Evolutionary conservation across 2,888 invertebrate genomes (phyloP).

Genomic region (Agrochola circellaris): DNA sequence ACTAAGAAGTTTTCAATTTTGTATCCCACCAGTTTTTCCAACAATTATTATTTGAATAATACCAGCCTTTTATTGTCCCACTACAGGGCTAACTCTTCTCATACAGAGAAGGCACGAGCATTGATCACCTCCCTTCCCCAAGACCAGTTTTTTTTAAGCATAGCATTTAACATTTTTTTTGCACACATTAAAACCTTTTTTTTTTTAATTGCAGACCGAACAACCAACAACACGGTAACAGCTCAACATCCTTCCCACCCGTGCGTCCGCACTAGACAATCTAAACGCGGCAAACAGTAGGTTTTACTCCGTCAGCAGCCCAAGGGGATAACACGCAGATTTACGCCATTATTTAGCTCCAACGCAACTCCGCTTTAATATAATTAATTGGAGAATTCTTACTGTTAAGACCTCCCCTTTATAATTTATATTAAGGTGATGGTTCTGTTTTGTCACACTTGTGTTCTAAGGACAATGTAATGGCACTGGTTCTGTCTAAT

Average conservation of each 20-base stretch:
- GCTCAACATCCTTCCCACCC: background rate
- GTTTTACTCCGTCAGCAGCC: slow-evolving; percentile 71
- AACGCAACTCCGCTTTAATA: slow-evolving; percentile 72
- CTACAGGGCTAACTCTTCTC: background rate
- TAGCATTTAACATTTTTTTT: too few relatives aligned
- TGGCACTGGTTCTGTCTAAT: slow-evolving; percentile 9
- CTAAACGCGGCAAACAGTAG: slow-evolving; percentile 69
- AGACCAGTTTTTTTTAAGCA: background rate
- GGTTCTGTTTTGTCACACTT: slow-evolving; percentile 25
- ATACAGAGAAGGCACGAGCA: background rate
- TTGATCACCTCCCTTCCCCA: background rate
- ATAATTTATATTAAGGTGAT: slow-evolving; percentile 48
- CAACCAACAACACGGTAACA: background rate
- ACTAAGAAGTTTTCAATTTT: background rate
- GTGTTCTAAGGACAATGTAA: slow-evolving; percentile 21
- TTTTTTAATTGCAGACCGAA: background rate
- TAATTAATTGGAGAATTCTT: slow-evolving; percentile 76
- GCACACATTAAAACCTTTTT: too few relatives aligned
- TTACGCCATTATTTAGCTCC: slow-evolving; percentile 77
- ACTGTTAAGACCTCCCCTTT: slow-evolving; percentile 49
- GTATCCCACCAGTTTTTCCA: background rate
- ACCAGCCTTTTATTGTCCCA: background rate
- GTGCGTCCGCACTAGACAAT: slow-evolving; percentile 65
- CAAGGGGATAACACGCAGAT: slow-evolving; percentile 75
- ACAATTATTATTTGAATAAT: background rate